phyloP scores from a whole-genome alignment of 2,113 vertebrate genomes.

The Theristicus caerulescens region DNA sequence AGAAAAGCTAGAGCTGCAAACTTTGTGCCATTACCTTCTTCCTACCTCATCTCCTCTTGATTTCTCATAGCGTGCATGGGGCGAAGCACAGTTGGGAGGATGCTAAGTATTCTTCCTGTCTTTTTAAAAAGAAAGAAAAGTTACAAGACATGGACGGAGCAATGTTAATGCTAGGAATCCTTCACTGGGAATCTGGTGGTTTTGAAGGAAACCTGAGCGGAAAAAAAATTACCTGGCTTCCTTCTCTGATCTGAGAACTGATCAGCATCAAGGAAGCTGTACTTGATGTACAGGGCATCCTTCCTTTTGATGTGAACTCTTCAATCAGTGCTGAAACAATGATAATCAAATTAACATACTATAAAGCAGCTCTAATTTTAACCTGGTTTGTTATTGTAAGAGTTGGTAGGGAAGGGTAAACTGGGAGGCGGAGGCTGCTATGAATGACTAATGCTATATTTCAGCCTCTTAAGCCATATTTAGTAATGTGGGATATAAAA shows the following conservation, averaged over 20 bases:
- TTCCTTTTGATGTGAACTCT: conserved; percentile 69
- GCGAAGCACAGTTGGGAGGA: neutral
- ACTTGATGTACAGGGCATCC: conserved; percentile 66
- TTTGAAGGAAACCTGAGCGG: conserved; percentile 69
- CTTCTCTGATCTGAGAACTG: conserved; percentile 57
- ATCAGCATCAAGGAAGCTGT: conserved; percentile 65
- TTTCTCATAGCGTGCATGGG: neutral
- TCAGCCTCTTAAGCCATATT: conserved; percentile 81
- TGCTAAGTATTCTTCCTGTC: neutral
- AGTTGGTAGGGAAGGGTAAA: conserved; percentile 44
- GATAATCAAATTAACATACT: conserved; percentile 69
- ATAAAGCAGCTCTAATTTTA: conserved; percentile 79
- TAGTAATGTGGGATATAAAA: conserved; percentile 82
- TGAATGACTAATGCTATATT: conserved; percentile 71
- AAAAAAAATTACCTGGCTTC: conserved; percentile 60
- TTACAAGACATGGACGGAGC: conserved; percentile 42
- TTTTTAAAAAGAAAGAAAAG: neutral
- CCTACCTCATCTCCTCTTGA: neutral
- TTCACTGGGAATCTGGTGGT: conserved; percentile 63
- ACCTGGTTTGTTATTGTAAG: conserved; percentile 73
- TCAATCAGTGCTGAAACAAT: conserved; percentile 79
- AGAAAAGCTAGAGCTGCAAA: neutral
- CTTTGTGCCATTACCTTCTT: neutral
- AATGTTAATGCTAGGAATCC: conserved; percentile 52
- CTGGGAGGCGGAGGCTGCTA: conserved; percentile 38